Percentiles rank a stretch among this genome's conserved stretches.
Evolutionary conservation across 1,140 invertebrate species (phyloP).

Genomic region (Paralvinella palmiformis): DNA sequence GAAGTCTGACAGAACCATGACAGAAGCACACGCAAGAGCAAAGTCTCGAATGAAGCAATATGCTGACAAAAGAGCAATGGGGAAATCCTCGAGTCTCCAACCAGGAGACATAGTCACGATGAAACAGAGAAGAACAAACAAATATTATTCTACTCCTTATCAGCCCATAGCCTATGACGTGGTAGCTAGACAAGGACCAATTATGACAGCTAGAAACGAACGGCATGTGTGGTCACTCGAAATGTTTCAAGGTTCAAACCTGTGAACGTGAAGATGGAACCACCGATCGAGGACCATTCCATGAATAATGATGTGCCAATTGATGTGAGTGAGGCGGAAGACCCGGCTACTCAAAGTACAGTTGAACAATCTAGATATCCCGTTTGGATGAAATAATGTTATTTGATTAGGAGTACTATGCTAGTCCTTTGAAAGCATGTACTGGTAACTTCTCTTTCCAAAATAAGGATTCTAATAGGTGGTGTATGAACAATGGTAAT

Average conservation of each 20-base stretch:
- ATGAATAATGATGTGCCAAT: background rate
- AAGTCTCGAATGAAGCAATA: background rate
- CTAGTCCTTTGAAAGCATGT: background rate
- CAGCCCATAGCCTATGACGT: background rate
- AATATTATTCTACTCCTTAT: background rate
- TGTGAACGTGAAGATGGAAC: background rate
- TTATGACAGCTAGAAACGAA: background rate
- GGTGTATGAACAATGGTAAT: background rate
- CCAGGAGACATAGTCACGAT: background rate
- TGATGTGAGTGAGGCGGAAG: background rate
- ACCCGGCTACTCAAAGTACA: background rate
- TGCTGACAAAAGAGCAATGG: background rate
- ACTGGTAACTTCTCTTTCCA: background rate
- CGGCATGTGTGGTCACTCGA: background rate
- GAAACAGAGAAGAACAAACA: background rate
- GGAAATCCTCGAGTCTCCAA: background rate
- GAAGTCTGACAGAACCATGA: background rate
- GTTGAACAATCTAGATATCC: background rate
- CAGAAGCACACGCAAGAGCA: background rate
- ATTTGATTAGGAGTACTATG: background rate
- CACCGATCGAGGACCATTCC: background rate
- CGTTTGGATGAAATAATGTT: background rate
- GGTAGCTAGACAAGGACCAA: background rate
- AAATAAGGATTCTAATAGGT: background rate
- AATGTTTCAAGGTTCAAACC: conserved; percentile 4